Base-by-base conservation (phyloP, 92 coral and sea anemone species). In the Porites rus region DNA sequence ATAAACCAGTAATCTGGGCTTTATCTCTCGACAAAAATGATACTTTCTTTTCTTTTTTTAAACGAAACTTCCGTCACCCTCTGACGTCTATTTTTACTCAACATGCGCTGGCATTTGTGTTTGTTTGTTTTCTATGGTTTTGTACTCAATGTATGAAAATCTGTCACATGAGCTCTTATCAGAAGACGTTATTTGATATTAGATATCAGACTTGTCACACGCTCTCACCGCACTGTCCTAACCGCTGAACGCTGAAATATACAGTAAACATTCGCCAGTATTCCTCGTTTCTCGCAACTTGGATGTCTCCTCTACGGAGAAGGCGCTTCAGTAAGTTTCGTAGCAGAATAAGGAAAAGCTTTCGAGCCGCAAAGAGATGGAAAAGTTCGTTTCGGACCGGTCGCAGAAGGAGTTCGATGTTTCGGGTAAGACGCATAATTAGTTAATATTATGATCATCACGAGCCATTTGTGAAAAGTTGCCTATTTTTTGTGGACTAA, bases 291-390 rank as follows among this genome's bases (percentile, higher is more conserved):
- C 52, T 83, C 20, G 63, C 65, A 64, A 20, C 58, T 66, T 73
- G 50, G 8, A 83, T 83, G 87, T 83, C 87, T 75, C 80, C 87
- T 10, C 79, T 73, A 64, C 80, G 87, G 58, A 64, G 87, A 65
- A 83, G 80, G 38, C 87, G 88, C 63, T 77, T 85, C 18, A 68
- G 75, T 25, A 76, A 85, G 83, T 76, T 85, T 43, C 43, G 83
- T 28, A 76, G 59, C 69, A 21, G 83, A 38, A 67, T 85, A 19
- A 50, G 88, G 43, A 85, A 85, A 72, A 85, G 88, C 25, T 85
- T 85, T 75, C 78, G 88, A 21, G 83, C 83, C 7, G 83, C 88
- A 0, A 85, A 58, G 10, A 76, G 69, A 56, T 85, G 82, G 88
- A 85, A 77, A 77, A 52, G 75, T 65, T 59, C 80, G 31, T 67